Percentiles rank a stretch among this genome's conserved stretches.
Conservation (phyloP, 2,888 invertebrate species). For the Belgica antarctica region DNA sequence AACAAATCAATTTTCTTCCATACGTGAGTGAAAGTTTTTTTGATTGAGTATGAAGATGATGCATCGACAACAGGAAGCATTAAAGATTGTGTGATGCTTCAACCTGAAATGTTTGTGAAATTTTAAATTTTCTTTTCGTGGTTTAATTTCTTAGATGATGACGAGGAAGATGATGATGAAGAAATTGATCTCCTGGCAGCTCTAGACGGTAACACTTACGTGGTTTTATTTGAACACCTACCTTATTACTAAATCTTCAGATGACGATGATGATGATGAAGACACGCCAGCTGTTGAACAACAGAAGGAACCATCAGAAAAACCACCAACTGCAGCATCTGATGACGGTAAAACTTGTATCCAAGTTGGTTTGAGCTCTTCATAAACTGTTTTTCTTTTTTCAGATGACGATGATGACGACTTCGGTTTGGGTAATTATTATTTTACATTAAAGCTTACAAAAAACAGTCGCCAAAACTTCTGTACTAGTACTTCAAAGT, state of each 20-base stretch:
- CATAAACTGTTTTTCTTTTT: background rate
- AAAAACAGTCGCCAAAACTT: too few relatives aligned
- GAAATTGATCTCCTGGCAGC: constrained; percentile 36
- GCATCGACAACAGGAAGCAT: too few relatives aligned
- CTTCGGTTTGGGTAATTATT: background rate
- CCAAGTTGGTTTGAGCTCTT: background rate
- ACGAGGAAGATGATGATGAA: constrained; percentile 27
- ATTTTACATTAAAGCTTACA: background rate
- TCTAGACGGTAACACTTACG: constrained; percentile 11
- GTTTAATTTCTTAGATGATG: constrained; percentile 38
- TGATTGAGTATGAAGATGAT: too few relatives aligned
- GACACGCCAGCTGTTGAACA: background rate
- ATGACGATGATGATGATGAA: constrained; percentile 33
- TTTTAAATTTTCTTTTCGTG: background rate
- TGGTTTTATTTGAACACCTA: background rate
- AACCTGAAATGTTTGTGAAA: too few relatives aligned
- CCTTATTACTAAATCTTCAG: constrained; percentile 14
- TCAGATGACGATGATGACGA: constrained; percentile 14
- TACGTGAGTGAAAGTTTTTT: too few relatives aligned
- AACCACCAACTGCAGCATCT: constrained; percentile 33
- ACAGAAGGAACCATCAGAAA: constrained; percentile 35
- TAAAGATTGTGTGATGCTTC: background rate
- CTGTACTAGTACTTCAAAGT: background rate
- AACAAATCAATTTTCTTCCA: too few relatives aligned
- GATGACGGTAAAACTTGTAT: constrained; percentile 9